Evolutionary conservation across 1,140 invertebrate species (phyloP), one percentile per base, ranked within the genome.

Genomic region (Mercenaria mercenaria): DNA sequence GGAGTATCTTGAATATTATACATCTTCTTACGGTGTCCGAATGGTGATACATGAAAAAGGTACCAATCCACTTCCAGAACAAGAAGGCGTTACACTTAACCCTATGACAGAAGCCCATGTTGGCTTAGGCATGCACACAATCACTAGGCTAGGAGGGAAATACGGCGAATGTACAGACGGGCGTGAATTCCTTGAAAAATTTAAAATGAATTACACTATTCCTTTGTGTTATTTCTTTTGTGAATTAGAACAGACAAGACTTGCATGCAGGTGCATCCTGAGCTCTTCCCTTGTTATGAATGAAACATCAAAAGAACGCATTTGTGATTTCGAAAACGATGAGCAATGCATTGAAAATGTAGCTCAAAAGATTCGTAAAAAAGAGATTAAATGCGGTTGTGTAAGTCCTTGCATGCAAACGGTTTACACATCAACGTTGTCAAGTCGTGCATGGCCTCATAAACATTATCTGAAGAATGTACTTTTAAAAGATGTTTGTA

Each of bases 1-100:
- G 23, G 72, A 76, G 41, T 76, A 76, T 76, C 43, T 76, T 29
- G 32, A 23, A 2, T 1, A 76, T 8, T 76, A 6, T 50, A 26
- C 72, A 76, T 76, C 72, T 4, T 13, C 72, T 2, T 76, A 43
- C 23, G 72, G 72, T 11, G 39, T 76, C 39, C 72, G 72, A 8
- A 76, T 76, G 72, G 72, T 76, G 6, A 11, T 76, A 50, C 72
- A 76, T 76, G 72, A 76, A 43, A 76, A 76, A 29, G 72, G 72
- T 11, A 76, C 72, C 41, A 8, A 43, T 47, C 72, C 72, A 2
- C n/a, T 76, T 6, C 72, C 72, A 10, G 72, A 76, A 29, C 3
- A 50, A 11, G 72, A 76, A 50, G 72, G 72, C 4, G 13, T 76
- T 1, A 76, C 72, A 43, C 29, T 76, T 10, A 43, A n/a, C 39